These are phyloP conservation scores for Helleia helle DNA, from an alignment of 2,888 invertebrate species.

Conservation along the genomic window DNA sequence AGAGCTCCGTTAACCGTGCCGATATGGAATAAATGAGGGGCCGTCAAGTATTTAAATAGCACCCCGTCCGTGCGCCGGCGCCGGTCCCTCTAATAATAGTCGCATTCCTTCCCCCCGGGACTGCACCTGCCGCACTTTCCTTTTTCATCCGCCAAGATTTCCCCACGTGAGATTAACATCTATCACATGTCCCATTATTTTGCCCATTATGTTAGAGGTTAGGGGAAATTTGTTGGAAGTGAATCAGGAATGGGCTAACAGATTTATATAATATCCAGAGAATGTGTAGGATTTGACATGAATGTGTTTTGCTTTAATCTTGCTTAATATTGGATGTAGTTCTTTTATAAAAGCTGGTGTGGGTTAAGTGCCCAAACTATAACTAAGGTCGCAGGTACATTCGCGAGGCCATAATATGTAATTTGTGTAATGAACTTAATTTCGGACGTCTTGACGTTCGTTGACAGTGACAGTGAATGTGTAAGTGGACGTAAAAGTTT, in stretches of 20 bases:
- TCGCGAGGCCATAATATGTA: too few species aligned
- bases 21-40: slow-evolving; percentile 22
- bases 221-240: slow-evolving; percentile 13
- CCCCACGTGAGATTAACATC: slow-evolving; percentile 28
- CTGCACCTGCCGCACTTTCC: slow-evolving; percentile 61
- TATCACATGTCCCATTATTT: slow-evolving; percentile 24
- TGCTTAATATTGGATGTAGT: too few species aligned
- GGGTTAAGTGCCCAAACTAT: too few species aligned
- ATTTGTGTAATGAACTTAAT: too few species aligned
- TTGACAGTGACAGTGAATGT: too few species aligned
- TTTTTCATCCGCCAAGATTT: slow-evolving; percentile 59
- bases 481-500: too few species aligned
- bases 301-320: too few species aligned
- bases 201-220: slow-evolving; percentile 22
- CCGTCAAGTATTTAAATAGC: slow-evolving; percentile 23
- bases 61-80: slow-evolving; percentile 52
- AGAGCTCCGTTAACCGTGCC: slow-evolving; percentile 11
- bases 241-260: background rate
- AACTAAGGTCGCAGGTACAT: too few species aligned
- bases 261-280: slow-evolving; percentile 9
- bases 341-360: too few species aligned
- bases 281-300: too few species aligned
- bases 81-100: slow-evolving; percentile 63
- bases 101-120: slow-evolving; percentile 52
- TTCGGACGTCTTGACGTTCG: too few species aligned